A percentile compares a stretch with the other conserved stretches of the same genome.
phyloP scores from a whole-genome alignment of 2,797 vertebrate genomes.

The Neosalanx taihuensis region DNA sequence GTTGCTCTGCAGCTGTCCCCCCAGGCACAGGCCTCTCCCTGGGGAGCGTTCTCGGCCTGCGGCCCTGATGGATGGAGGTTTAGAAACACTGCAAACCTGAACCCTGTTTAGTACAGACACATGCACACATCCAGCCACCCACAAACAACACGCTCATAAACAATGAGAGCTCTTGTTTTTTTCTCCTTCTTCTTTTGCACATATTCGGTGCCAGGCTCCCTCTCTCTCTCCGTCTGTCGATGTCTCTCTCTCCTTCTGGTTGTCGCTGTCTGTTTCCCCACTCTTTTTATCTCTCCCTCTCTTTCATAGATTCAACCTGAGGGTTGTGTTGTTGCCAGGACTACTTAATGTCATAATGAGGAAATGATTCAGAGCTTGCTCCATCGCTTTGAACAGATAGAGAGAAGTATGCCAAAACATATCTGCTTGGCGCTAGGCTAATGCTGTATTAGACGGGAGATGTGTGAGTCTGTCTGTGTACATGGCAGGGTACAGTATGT shows the following conservation, averaged over 20 bases:
- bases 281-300: not conserved
- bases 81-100: constrained; percentile 14
- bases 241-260: not conserved
- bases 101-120: not conserved
- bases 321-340: not conserved
- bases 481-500: constrained; percentile 4
- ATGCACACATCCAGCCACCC: not conserved
- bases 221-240: not conserved
- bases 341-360: not conserved
- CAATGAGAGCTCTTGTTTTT: not conserved
- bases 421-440: not conserved
- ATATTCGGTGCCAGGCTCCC: not conserved
- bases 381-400: not conserved
- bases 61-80: constrained; percentile 46
- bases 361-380: not conserved
- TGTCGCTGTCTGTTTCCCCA: not conserved
- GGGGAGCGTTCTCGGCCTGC: constrained; percentile 23
- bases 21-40: constrained; percentile 35
- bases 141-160: not conserved
- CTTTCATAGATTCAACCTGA: not conserved
- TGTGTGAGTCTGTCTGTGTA: not conserved
- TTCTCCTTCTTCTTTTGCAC: not conserved
- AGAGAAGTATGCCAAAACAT: too few species aligned
- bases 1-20: constrained; percentile 49
- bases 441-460: not conserved